Conservation (phyloP, 1,140 invertebrate genomes). For the Colletes gigas region DNA sequence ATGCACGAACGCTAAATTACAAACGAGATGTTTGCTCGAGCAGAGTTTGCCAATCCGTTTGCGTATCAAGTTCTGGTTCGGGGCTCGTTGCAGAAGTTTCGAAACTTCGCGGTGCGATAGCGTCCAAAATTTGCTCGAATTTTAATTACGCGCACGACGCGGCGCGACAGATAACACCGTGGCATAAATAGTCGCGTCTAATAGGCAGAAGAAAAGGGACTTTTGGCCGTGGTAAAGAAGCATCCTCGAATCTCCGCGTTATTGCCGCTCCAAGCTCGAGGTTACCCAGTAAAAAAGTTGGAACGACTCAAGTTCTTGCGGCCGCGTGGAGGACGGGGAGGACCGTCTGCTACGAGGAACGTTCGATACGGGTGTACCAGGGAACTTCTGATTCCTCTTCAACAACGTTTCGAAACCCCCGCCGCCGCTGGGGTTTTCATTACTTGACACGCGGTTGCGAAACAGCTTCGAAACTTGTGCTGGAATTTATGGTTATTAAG, state of each 20-base stretch:
- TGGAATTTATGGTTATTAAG: not conserved
- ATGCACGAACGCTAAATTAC: not conserved
- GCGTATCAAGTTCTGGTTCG: no score
- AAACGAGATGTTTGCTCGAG: not conserved
- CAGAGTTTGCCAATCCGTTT: not conserved
- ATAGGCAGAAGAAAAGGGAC: not conserved
- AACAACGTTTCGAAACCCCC: not conserved
- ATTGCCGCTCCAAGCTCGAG: conserved; percentile 10
- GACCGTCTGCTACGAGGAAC: not conserved
- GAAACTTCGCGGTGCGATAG: conserved; percentile 6
- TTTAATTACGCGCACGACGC: conserved; percentile 18
- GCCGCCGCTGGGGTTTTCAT: conserved; percentile 7
- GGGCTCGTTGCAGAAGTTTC: not conserved
- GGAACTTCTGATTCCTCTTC: not conserved
- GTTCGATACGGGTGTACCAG: not conserved
- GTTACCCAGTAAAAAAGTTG: conserved; percentile 15
- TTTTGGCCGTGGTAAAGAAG: not conserved
- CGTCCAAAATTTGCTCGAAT: not conserved
- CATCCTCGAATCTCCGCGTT: not conserved
- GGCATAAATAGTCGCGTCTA: not conserved
- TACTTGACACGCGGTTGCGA: not conserved
- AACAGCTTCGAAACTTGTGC: not conserved
- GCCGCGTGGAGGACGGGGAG: not conserved
- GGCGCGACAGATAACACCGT: not conserved
- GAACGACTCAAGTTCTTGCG: conserved; percentile 2